A percentile compares a stretch with the other conserved stretches of the same genome.
Evolutionary conservation across 2,797 vertebrate genomes (phyloP).

Genomic region (Melanotaenia parkinsoni): DNA sequence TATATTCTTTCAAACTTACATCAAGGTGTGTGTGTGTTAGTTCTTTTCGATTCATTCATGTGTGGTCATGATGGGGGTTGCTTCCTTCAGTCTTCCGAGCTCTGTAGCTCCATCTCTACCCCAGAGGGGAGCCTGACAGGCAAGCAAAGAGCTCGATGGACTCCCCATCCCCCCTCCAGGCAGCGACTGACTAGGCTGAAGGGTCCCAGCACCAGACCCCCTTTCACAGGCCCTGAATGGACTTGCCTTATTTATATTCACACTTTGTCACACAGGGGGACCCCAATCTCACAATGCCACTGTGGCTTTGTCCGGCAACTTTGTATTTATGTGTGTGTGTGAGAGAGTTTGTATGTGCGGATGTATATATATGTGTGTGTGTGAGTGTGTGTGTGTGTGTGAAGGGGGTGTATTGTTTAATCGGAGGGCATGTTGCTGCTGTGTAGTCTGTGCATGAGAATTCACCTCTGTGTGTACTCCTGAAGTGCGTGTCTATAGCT

Average conservation of each 20-base stretch:
- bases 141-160: constrained; percentile 55
- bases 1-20: constrained; percentile 27
- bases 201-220: constrained; percentile 82
- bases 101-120: constrained; percentile 55
- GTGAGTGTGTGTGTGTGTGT: constrained; percentile 21
- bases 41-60: constrained; percentile 48
- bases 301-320: constrained; percentile 82
- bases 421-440: constrained; percentile 70
- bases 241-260: constrained; percentile 87
- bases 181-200: constrained; percentile 74
- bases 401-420: constrained; percentile 69
- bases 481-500: constrained; percentile 49
- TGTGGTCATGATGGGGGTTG: constrained; percentile 58
- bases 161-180: constrained; percentile 68
- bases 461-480: constrained; percentile 66
- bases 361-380: constrained; percentile 24
- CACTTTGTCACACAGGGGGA: constrained; percentile 80
- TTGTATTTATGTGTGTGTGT: constrained; percentile 74
- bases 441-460: constrained; percentile 74
- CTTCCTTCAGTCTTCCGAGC: constrained; percentile 55
- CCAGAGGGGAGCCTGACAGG: constrained; percentile 61
- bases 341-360: constrained; percentile 26
- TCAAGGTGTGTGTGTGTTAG: constrained; percentile 18
- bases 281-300: constrained; percentile 84
- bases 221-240: constrained; percentile 84